These are phyloP conservation scores for Gadopsis marmoratus DNA, from an alignment of 2,797 vertebrate genomes.

Conservation along the genomic window DNA sequence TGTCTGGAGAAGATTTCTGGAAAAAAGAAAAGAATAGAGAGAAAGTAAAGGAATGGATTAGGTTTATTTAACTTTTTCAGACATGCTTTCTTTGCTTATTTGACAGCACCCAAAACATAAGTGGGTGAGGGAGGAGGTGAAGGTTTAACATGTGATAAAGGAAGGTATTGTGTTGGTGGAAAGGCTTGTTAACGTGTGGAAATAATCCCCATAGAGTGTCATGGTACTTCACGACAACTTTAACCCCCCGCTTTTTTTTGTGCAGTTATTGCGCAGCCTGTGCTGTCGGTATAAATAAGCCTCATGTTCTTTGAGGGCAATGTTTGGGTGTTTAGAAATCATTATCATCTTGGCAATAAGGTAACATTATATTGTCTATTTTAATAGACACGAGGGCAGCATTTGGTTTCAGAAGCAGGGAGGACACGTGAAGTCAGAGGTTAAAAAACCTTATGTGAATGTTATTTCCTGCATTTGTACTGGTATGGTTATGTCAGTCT, in stretches of 20 bases:
- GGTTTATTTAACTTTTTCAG: not conserved
- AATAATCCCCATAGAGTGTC: slow-evolving; percentile 2
- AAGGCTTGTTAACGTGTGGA: not conserved
- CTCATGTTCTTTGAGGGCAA: not conserved
- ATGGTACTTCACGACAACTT: slow-evolving; percentile 13
- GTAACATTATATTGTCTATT: not conserved
- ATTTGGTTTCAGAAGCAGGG: not conserved
- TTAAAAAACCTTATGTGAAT: not conserved
- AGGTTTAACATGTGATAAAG: slow-evolving; percentile 22
- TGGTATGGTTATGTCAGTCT: not conserved
- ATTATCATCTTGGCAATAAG: not conserved
- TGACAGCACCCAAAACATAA: not conserved
- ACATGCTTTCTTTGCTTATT: not conserved
- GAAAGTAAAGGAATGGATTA: not conserved
- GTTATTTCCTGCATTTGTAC: not conserved
- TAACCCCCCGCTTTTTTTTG: slow-evolving; percentile 4
- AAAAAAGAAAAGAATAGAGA: not conserved
- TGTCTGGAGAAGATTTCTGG: too few relatives aligned
- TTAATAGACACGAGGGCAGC: not conserved
- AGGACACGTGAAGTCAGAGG: not conserved
- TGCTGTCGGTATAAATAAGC: not conserved
- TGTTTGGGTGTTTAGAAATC: not conserved
- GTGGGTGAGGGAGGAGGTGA: not conserved
- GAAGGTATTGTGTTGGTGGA: slow-evolving; percentile 13
- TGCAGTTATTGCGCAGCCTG: not conserved